Percentiles rank a stretch among this genome's conserved stretches.
Evolutionary conservation across 1,140 invertebrate genomes (phyloP).

Genomic region (Leptonema lineaticorne): DNA sequence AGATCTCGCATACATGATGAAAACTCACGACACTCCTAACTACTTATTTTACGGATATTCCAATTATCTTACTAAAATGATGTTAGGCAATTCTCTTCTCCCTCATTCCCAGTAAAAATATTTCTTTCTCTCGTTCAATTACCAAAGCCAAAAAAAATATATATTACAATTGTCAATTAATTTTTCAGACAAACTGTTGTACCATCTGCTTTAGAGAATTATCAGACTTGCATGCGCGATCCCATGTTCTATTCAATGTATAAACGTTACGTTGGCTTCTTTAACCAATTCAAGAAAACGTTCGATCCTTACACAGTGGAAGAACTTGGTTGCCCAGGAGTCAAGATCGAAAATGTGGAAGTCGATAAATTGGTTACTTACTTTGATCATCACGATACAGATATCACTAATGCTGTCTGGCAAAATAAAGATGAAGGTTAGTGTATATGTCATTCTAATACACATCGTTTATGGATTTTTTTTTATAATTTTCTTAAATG

Average conservation of each 20-base stretch:
- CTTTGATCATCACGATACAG: constrained; percentile 60
- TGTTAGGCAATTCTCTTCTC: constrained; percentile 55
- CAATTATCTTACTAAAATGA: constrained; percentile 58
- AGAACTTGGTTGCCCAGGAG: constrained; percentile 63
- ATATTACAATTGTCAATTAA: neutral
- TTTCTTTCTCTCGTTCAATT: too few relatives aligned
- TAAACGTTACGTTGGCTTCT: constrained; percentile 62
- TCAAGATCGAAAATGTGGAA: constrained; percentile 63
- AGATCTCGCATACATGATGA: constrained; percentile 66
- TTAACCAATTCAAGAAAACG: constrained; percentile 56
- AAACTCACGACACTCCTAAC: constrained; percentile 69
- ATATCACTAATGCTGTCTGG: constrained; percentile 55
- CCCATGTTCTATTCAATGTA: constrained; percentile 68
- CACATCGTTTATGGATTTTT: neutral
- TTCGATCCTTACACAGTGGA: constrained; percentile 55
- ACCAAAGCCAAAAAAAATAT: too few relatives aligned
- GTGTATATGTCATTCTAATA: constrained; percentile 28
- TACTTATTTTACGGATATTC: constrained; percentile 63
- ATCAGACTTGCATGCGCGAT: constrained; percentile 62
- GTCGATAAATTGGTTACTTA: constrained; percentile 63
- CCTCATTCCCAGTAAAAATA: constrained; percentile 26
- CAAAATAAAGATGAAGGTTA: constrained; percentile 48
- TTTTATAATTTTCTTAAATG: constrained; percentile 18
- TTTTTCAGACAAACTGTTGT: constrained; percentile 45
- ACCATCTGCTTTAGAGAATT: constrained; percentile 58